These are phyloP conservation scores for Halictus ligatus DNA, from an alignment of 2,888 invertebrate species.

Conservation along the genomic window DNA sequence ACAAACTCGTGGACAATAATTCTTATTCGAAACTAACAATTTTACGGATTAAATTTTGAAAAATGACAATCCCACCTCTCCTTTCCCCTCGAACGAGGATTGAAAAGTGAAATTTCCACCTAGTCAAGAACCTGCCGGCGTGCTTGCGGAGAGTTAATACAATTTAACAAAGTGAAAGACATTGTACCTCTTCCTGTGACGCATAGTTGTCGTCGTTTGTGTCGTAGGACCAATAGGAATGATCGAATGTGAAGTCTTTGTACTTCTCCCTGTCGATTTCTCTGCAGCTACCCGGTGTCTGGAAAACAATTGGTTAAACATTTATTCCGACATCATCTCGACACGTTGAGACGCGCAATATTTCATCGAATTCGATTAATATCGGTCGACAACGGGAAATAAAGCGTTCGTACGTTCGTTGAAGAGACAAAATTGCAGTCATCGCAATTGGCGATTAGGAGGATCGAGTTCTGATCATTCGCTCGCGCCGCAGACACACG, in stretches of 20 bases:
- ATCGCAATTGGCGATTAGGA: background rate
- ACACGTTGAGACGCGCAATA: background rate
- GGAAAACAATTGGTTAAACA: conserved; percentile 57
- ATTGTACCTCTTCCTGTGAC: conserved; percentile 91
- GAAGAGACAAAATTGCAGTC: background rate
- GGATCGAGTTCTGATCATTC: background rate
- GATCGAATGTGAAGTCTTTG: conserved; percentile 95
- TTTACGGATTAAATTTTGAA: too few species aligned
- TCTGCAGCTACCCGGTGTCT: conserved; percentile 86
- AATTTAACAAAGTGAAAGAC: background rate
- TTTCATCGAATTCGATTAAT: background rate
- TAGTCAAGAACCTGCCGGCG: too few species aligned
- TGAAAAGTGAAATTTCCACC: background rate
- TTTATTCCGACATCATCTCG: conserved; percentile 4
- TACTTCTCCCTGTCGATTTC: conserved; percentile 88
- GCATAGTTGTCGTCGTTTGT: conserved; percentile 89
- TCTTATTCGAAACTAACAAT: too few species aligned
- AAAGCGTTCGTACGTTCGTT: background rate
- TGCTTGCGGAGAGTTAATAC: background rate
- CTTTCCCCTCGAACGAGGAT: background rate
- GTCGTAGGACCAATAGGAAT: conserved; percentile 95
- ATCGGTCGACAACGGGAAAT: background rate
- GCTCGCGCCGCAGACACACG: background rate
- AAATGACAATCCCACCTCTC: background rate
- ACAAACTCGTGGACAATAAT: background rate